phyloP scores from a whole-genome alignment of 2,797 vertebrate species.

The Hirundo rustica region DNA sequence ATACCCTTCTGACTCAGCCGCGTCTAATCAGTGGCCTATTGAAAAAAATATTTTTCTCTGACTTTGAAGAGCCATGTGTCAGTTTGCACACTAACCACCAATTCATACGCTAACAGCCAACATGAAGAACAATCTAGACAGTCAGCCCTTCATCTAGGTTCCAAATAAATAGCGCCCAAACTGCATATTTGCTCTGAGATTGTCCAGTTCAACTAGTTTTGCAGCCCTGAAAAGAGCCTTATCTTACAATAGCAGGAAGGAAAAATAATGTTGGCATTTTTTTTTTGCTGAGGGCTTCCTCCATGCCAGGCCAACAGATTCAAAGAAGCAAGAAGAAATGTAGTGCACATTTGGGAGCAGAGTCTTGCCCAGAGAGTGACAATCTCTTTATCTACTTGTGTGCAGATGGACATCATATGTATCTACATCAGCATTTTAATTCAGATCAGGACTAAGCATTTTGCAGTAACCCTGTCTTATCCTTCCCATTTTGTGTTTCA shows the following conservation, averaged over 20 bases:
- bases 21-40: conserved; percentile 65
- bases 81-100: conserved; percentile 35
- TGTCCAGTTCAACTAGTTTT: not conserved
- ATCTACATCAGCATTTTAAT: not conserved
- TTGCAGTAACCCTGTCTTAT: not conserved
- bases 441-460: not conserved
- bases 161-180: not conserved
- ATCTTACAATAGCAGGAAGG: not conserved
- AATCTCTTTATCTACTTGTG: not conserved
- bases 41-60: conserved; percentile 49
- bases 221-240: not conserved
- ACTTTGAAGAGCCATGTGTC: conserved; percentile 50
- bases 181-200: not conserved
- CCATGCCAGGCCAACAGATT: not conserved
- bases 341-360: not conserved
- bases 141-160: not conserved
- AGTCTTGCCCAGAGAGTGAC: not conserved
- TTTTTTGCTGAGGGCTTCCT: not conserved
- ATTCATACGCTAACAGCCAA: not conserved
- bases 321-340: not conserved
- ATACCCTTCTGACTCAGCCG: conserved; percentile 62
- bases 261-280: not conserved
- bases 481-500: not conserved
- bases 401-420: not conserved
- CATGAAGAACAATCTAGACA: conserved; percentile 9